Evolutionary conservation across 1,140 invertebrate genomes (phyloP).

Genomic region (Tetramorium alpestre): DNA sequence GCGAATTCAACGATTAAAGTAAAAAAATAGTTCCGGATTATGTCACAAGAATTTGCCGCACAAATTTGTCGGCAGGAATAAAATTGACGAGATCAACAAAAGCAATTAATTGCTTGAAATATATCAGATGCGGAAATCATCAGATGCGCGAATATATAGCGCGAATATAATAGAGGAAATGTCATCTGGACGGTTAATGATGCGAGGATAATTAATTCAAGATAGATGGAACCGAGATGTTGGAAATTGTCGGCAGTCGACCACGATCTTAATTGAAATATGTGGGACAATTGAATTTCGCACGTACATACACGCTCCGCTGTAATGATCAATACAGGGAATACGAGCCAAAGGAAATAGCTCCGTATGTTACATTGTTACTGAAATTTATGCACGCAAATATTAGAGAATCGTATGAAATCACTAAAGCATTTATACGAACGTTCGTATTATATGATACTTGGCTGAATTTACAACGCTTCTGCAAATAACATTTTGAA

Average conservation of each 20-base stretch:
- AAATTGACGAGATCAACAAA: background rate
- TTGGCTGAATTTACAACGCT: background rate
- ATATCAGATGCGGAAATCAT: too few relatives aligned
- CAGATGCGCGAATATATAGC: background rate
- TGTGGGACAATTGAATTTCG: background rate
- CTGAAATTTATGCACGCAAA: background rate
- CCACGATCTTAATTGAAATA: conserved; percentile 6
- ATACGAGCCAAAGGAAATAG: background rate
- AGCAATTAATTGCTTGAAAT: background rate
- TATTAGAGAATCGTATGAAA: background rate
- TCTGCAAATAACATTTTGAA: background rate
- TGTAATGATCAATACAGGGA: background rate
- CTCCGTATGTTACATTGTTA: background rate
- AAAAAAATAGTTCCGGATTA: background rate
- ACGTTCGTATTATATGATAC: background rate
- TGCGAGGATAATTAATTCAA: conserved; percentile 3
- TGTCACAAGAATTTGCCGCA: background rate
- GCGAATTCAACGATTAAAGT: background rate
- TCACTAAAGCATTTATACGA: background rate
- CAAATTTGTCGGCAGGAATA: background rate
- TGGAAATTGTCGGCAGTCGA: background rate
- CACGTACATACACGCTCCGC: too few relatives aligned
- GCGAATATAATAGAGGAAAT: background rate
- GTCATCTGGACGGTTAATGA: background rate
- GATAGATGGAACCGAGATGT: background rate